Percentiles rank a stretch among this genome's conserved stretches.
These are phyloP conservation scores for Neocrepidodera transversa DNA, from an alignment of 2,888 invertebrate genomes.

Conservation along the genomic window DNA sequence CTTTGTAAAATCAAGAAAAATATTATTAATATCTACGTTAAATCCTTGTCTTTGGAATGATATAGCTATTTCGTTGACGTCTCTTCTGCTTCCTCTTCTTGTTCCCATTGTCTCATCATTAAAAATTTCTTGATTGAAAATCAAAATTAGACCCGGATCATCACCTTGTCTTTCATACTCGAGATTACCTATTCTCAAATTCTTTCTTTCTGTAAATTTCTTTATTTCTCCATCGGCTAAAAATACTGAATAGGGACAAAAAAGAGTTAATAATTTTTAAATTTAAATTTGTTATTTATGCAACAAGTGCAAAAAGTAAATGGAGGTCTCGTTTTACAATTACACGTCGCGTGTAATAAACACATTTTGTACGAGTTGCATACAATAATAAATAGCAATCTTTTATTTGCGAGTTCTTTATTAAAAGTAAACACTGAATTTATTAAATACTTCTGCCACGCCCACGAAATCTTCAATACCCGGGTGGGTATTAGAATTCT, in stretches of 20 bases:
- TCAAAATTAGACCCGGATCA: constrained; percentile 52
- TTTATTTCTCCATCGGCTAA: not conserved
- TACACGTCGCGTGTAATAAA: not conserved
- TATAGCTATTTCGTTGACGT: constrained; percentile 51
- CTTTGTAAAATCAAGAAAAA: constrained; percentile 45
- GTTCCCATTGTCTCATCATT: constrained; percentile 16
- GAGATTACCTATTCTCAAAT: constrained; percentile 34
- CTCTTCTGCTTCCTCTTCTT: constrained; percentile 48
- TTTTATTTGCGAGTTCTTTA: not conserved
- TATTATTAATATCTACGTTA: constrained; percentile 47
- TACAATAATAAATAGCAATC: not conserved
- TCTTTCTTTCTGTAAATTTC: constrained; percentile 26
- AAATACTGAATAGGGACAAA: too few species aligned
- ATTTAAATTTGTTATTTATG: not conserved
- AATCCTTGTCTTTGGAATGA: constrained; percentile 52
- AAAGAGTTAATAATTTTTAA: too few species aligned
- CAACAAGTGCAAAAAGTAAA: not conserved
- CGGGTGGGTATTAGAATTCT: too few species aligned
- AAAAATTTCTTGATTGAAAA: constrained; percentile 50
- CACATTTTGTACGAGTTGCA: too few species aligned
- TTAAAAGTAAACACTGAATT: not conserved
- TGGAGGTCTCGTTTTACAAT: not conserved
- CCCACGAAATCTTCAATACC: too few species aligned
- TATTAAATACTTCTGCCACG: too few species aligned
- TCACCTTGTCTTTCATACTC: constrained; percentile 49